These are phyloP conservation scores for Mormyrops attenuatus DNA, from an alignment of 2,797 vertebrate species.

Conservation along the genomic window DNA sequence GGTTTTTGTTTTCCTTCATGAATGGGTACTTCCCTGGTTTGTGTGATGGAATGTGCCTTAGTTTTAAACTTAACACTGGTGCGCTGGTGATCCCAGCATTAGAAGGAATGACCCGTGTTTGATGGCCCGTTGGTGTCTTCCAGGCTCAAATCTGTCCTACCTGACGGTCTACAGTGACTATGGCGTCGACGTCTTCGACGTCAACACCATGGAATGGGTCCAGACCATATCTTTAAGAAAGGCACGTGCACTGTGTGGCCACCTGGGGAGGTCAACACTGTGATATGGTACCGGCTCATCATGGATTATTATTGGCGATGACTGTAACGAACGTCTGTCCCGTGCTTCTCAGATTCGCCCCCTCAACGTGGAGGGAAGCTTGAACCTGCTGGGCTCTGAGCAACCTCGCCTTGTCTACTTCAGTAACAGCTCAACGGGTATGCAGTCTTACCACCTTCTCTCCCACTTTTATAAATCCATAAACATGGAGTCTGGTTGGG, in stretches of 20 bases:
- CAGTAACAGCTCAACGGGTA: slow-evolving; percentile 73
- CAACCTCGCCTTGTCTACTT: slow-evolving; percentile 86
- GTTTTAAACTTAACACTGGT: not conserved
- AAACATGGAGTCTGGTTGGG: not conserved
- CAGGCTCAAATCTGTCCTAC: slow-evolving; percentile 82
- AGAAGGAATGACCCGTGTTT: not conserved
- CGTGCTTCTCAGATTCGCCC: slow-evolving; percentile 73
- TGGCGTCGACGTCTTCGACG: slow-evolving; percentile 88
- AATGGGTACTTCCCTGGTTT: not conserved
- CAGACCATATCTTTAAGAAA: slow-evolving; percentile 88
- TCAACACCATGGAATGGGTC: slow-evolving; percentile 84
- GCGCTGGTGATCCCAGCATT: not conserved
- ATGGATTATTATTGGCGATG: not conserved
- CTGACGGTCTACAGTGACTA: slow-evolving; percentile 91
- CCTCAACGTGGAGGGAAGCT: slow-evolving; percentile 79
- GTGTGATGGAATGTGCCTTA: not conserved
- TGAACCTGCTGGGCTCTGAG: slow-evolving; percentile 85
- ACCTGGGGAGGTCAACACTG: not conserved
- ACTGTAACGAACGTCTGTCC: not conserved
- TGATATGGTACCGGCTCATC: not conserved
- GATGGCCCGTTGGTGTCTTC: slow-evolving; percentile 10
- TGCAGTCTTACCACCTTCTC: not conserved
- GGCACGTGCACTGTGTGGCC: slow-evolving; percentile 53
- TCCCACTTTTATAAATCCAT: not conserved
- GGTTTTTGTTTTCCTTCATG: not conserved